Evolutionary conservation across 1,140 invertebrate genomes (phyloP), one percentile per base, ranked within the genome.

Genomic region (Drosophila nebulosa): DNA sequence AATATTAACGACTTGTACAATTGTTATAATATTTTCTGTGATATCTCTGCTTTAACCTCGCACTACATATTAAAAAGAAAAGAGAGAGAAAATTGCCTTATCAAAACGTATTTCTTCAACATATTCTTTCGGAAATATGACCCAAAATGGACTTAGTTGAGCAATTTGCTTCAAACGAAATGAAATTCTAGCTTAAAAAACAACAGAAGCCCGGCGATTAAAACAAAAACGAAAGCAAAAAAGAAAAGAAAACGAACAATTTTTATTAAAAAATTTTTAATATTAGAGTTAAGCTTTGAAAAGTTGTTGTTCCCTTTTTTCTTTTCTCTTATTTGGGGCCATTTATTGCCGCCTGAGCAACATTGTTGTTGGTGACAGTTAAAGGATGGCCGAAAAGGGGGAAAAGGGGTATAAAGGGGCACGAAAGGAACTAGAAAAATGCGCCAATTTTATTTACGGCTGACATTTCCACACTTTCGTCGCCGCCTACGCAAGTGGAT

Each of bases 291-390:
- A 5, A 30, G 14, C 52, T 55, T 51, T 16, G 14, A 35, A 71
- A 71, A 71, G 32, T 71, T 72, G 7, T 42, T 24, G 5, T 30
- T 30, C 26, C 2, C 14, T 69, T 55, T 58, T 35, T 57, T 27
- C 10, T 16, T 22, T 16, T 22, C 16, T 21, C 53, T 69, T 52
- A 32, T 52, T 51, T 58, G 52, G 56, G 63, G 52, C 35, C 35
- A 24, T 58, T 58, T 58, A 36, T 58, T 58, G 52, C 26, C 26
- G 9, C 18, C 46, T 16, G 22, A 22, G 12, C 14, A 30, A 32
- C 14, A 18, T 16, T 42, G 14, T 42, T 55, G 52, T 55, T 55
- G 52, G 52, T 55, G 27, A 55, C 52, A 55, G 52, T 32, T 55
- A 55, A 53, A 24, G 51, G 30, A 53, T 53, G 24, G 27, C 24